Conservation (phyloP, 2,113 vertebrate genomes). For the Odocoileus hemionus region DNA sequence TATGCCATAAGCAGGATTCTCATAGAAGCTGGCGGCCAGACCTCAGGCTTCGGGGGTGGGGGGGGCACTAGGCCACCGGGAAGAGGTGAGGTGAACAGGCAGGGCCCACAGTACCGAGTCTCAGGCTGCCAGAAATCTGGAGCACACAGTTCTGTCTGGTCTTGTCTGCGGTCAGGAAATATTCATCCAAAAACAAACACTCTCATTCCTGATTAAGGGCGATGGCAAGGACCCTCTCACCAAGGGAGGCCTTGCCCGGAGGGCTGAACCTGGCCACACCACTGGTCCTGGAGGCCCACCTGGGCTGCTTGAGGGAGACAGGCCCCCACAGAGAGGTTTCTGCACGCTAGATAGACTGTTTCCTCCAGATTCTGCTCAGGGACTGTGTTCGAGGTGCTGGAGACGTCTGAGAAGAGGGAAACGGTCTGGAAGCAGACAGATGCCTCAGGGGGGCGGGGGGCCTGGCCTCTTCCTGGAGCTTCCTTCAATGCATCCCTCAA, state of each 20-base stretch:
- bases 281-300: background rate
- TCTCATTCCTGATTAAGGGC: constrained; percentile 20
- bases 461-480: background rate
- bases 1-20: background rate
- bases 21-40: background rate
- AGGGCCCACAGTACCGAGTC: background rate
- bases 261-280: background rate
- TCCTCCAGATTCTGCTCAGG: background rate
- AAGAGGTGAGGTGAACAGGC: background rate
- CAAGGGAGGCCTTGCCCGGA: background rate
- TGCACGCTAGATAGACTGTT: background rate
- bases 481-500: too few species aligned
- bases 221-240: background rate
- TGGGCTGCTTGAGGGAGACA: background rate
- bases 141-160: constrained; percentile 32
- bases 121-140: constrained; percentile 42
- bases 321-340: background rate
- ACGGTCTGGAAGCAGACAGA: background rate
- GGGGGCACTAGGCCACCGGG: constrained; percentile 11
- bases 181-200: constrained; percentile 53
- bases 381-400: background rate
- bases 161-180: constrained; percentile 53
- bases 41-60: background rate
- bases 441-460: rapidly evolving
- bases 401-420: background rate